A percentile compares a stretch with the other conserved stretches of the same genome.
These are phyloP conservation scores for human DNA, from an alignment of 2,113 vertebrate species.

Conservation along the genomic window GRCh38 chr3:73813501-73814000, in stretches of 20 bases:
- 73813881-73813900: conserved; percentile 13
- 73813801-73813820: conserved; percentile 7
- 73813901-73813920: neutral
- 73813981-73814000: neutral
- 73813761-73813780: neutral
- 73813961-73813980: neutral
- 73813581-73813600: neutral
- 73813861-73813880: neutral
- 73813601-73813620: neutral
- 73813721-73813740: neutral
- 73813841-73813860: neutral
- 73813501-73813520: conserved; percentile 52
- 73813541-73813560: conserved; percentile 56
- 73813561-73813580: neutral
- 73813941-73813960: neutral
- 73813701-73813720: neutral
- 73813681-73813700: neutral
- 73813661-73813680: neutral
- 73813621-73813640: neutral
- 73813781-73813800: neutral
- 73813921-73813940: neutral
- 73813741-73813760: neutral
- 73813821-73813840: neutral
- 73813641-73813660: neutral
- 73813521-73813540: conserved; percentile 55